Base-by-base conservation (phyloP, 2,888 invertebrate species). In the Osmoderma eremita region DNA sequence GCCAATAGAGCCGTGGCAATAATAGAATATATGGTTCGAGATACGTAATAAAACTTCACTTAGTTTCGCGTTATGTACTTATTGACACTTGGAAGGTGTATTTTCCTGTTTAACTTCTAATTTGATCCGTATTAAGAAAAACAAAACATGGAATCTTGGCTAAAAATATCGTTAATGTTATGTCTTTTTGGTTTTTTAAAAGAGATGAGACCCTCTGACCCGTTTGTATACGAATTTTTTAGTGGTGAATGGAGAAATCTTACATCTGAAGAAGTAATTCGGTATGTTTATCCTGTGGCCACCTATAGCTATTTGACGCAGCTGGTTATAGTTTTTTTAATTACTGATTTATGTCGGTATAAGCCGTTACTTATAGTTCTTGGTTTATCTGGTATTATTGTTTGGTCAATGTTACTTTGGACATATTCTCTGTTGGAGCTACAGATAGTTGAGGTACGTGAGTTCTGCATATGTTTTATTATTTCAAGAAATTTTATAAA, bases 311-410 rank as follows among this genome's bases (percentile, higher is more conserved):
- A 94, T 79, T 83, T 96, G 72, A 85, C 87, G 0, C 89, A 90
- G 56, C 82, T 93, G 36, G 84, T 94, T 36, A 77, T 94, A 0
- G 88, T 94, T 2, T 94, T 96, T 79, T 84, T 96, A 41, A 83
- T 95, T 54, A 95, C 95, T 0, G 96, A 95, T 83, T 88, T 94
- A 54, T 79, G 88, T 62, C 86, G 93, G 71, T 97, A 97, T 81
- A 96, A 95, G 79, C 92, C 94, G 8, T 86, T 96, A 8, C 94
- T 97, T 62, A 86, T 97, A 64, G 78, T 94, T n/a, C 91, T 95
- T 74, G 92, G 91, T 74, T 56, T 88, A 70, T 85, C 89, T 10
- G 94, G 94, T 15, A 87, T 92, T 45, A 80, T 86, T 12, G 88
- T 94, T 8, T 97, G 91, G 84, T 79, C 87, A 1, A 84, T 94